Percentiles rank a stretch among this genome's conserved stretches.
Evolutionary conservation across 2,888 invertebrate genomes (phyloP).

Genomic region (Thera obeliscata): DNA sequence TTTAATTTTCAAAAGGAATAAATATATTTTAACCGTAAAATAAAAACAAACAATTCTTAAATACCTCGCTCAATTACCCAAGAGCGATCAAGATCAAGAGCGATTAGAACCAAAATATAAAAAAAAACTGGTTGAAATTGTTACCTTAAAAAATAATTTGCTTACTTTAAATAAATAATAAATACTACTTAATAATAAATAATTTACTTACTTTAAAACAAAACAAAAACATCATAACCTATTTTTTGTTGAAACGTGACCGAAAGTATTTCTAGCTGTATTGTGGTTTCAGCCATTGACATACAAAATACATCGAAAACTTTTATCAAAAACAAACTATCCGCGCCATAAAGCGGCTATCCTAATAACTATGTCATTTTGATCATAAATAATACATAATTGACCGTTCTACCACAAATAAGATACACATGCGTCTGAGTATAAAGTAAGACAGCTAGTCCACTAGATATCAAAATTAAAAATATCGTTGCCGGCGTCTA

Average conservation of each 20-base stretch:
- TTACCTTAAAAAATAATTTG: too few species aligned
- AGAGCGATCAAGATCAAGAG: too few species aligned
- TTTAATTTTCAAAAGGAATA: too few species aligned
- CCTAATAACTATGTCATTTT: conserved; percentile 25
- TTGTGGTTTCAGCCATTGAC: background rate
- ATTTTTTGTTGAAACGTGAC: background rate
- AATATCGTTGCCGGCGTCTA: background rate
- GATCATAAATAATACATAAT: conserved; percentile 26
- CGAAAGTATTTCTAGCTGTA: background rate
- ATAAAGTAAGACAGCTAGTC: conserved; percentile 1
- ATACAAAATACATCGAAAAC: background rate
- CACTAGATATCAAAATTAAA: background rate
- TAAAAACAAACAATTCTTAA: too few species aligned
- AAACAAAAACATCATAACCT: too few species aligned
- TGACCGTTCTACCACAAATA: conserved; percentile 23
- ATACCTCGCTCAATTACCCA: too few species aligned
- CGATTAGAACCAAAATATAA: too few species aligned
- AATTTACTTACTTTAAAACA: too few species aligned
- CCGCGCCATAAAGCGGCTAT: conserved; percentile 16
- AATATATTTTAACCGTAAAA: too few species aligned
- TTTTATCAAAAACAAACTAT: conserved; percentile 11
- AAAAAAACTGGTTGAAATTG: too few species aligned
- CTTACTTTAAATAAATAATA: too few species aligned
- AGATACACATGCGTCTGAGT: conserved; percentile 19
- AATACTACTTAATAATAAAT: too few species aligned